Base-by-base conservation (phyloP, 1,140 invertebrate species). In the Aphaenogaster ashmeadi region DNA sequence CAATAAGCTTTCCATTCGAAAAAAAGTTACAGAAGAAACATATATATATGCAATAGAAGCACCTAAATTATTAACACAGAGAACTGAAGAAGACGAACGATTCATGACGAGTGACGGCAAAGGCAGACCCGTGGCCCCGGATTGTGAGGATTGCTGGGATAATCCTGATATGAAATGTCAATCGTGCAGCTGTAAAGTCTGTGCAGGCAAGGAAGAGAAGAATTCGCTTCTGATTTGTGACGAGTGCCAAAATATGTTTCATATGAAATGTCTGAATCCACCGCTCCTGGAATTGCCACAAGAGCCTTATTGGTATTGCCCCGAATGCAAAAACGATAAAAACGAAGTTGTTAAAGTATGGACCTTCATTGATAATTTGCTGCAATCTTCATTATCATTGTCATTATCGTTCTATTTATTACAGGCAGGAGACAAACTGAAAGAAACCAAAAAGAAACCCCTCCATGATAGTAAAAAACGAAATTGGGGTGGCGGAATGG, bases 401-500 rank as follows among this genome's bases (percentile, higher is more conserved):
- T 36, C n/a, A 5, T 86, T 11, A 2, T 5, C 8, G 52, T 13
- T 44, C 4, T 50, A 36, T 77, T 60, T 15, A 36, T 85, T 88
- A 44, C 54, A 94, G 91, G 97, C 97, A 8, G 98, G 98, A 2
- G 97, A 97, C 87, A 97, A 97, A 93, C 88, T 97, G 41, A 97
- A 97, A 93, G 94, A 95, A 36, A 97, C 96, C 47, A 97, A 96
- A 85, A 98, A 97, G 89, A 98, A 97, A 93, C 94, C 96, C 3
- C 97, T 91, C 3, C 94, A 92, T 50, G 90, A 87, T 18, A 89
- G 62, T 92, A 87, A 56, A 90, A 86, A 93, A 89, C 66, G 97
- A 86, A 98, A 98, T 93, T 98, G 98, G 98, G 98, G 98, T 18
- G 97, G 97, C 94, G 98, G 98, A 52, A 98, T 98, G 97, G 98